phyloP scores from a whole-genome alignment of 2,113 vertebrate genomes.

The Penelope pileata region DNA sequence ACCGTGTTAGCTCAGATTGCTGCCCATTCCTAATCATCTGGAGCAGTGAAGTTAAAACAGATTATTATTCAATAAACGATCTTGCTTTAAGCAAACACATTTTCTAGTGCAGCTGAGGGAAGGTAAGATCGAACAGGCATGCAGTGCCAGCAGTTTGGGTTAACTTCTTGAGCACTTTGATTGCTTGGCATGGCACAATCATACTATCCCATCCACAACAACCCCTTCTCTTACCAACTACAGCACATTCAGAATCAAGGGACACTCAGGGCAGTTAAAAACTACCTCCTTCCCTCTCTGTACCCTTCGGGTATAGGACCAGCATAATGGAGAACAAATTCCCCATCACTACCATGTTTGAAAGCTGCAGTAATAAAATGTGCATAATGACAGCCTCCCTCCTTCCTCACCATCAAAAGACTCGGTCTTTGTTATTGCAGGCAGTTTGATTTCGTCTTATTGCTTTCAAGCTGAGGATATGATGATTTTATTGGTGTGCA shows the following conservation, averaged over 20 bases:
- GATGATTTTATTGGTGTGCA: conserved; percentile 31
- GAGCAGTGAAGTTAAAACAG: not conserved
- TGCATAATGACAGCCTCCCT: conserved; percentile 10
- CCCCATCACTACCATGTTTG: not conserved
- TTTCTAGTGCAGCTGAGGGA: not conserved
- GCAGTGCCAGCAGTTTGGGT: not conserved
- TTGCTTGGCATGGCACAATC: not conserved
- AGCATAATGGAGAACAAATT: not conserved
- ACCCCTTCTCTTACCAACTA: not conserved
- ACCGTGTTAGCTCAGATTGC: not conserved
- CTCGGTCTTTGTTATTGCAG: conserved; percentile 13
- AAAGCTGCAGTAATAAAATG: conserved; percentile 35
- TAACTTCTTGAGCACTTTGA: not conserved
- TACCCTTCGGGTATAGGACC: not conserved
- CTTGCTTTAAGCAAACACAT: not conserved
- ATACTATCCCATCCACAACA: not conserved
- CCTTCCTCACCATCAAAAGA: not conserved
- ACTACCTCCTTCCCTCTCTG: not conserved
- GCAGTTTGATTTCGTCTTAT: conserved; percentile 42
- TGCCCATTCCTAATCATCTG: not conserved
- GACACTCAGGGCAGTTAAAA: not conserved
- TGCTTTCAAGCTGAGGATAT: not conserved
- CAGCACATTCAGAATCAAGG: not conserved
- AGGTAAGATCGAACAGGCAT: not conserved
- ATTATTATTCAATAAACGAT: conserved; percentile 61